These are phyloP conservation scores for Holothuria scabra DNA, from an alignment of 53 echinoderm and acorn worm species.

Conservation along the genomic window DNA sequence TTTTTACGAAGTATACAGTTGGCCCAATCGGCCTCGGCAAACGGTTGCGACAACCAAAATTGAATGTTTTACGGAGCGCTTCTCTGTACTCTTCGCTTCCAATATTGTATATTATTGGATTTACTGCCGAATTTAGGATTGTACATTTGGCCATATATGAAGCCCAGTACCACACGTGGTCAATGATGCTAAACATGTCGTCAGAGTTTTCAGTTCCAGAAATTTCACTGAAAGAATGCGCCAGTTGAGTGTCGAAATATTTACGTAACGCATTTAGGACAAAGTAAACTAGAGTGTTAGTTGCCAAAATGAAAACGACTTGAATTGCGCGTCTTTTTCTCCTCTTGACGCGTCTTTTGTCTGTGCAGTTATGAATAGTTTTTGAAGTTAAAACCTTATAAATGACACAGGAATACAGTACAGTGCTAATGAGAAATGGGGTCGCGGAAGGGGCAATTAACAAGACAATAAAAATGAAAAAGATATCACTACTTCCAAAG, in stretches of 20 bases:
- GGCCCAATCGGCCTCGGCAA: no score
- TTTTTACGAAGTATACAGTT: no score
- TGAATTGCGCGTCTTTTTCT: neutral
- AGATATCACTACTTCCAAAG: neutral
- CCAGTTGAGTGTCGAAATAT: conserved; percentile 14
- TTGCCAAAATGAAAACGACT: conserved; percentile 1
- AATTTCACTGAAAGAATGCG: neutral
- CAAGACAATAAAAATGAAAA: conserved; percentile 1
- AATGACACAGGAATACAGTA: neutral
- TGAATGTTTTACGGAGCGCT: neutral
- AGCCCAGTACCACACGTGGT: conserved; percentile 7
- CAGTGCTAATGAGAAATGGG: neutral
- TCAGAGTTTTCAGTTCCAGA: no score
- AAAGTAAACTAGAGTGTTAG: conserved; percentile 34
- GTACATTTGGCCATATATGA: conserved; percentile 40
- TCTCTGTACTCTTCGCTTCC: conserved; percentile 3
- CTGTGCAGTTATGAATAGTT: no score
- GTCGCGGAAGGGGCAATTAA: neutral
- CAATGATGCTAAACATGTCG: neutral
- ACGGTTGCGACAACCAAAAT: no score
- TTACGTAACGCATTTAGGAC: conserved; percentile 16
- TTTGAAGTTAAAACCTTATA: neutral
- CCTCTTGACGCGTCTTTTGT: no score
- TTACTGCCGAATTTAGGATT: conserved; percentile 18
- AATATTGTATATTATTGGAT: conserved; percentile 39